Percentiles rank a stretch among this genome's conserved stretches.
Evolutionary conservation across 2,797 vertebrate species (phyloP).

Genomic region (Periophthalmus magnuspinnatus): DNA sequence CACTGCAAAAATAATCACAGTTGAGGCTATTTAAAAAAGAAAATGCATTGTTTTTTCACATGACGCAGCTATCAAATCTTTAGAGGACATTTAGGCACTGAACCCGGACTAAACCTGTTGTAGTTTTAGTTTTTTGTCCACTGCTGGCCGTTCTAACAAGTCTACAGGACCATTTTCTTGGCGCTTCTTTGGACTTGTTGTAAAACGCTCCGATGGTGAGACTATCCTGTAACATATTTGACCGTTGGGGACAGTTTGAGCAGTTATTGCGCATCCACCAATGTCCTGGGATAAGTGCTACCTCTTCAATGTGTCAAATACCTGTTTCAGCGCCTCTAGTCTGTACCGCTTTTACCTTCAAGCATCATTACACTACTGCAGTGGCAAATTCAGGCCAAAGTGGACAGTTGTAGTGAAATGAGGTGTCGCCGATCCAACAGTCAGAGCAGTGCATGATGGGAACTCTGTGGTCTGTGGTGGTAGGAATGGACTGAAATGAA

Average conservation of each 20-base stretch:
- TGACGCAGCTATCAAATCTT: not conserved
- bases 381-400: constrained; percentile 8
- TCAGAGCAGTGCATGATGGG: not conserved
- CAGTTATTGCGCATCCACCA: constrained; percentile 12
- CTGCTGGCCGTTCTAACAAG: constrained; percentile 26
- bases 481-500: not conserved
- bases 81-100: not conserved
- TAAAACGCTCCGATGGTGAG: not conserved
- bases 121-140: constrained; percentile 27
- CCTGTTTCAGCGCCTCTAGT: not conserved
- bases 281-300: not conserved
- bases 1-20: not conserved
- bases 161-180: constrained; percentile 37
- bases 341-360: not conserved
- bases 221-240: not conserved
- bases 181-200: constrained; percentile 20
- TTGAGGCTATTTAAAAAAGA: not conserved
- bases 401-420: constrained; percentile 4
- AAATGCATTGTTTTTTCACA: not conserved
- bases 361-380: constrained; percentile 32
- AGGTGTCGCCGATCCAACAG: constrained; percentile 3
- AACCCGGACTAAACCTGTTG: not conserved
- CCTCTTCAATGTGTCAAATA: not conserved
- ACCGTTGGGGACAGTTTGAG: not conserved
- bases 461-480: constrained; percentile 13